Evolutionary conservation across 1,140 invertebrate genomes (phyloP).

Genomic region (Caerostris darwini): DNA sequence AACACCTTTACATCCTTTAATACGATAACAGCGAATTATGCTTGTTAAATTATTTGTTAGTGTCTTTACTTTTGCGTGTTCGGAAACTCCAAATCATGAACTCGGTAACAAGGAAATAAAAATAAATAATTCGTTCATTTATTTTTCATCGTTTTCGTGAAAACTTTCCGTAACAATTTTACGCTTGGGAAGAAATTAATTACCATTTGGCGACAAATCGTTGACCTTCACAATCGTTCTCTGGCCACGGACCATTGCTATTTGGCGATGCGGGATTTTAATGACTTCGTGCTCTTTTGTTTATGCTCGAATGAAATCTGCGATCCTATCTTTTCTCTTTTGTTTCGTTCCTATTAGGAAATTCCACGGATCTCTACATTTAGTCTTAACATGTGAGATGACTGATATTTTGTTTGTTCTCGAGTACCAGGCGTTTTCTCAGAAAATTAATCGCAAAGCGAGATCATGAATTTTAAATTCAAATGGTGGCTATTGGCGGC

Average conservation of each 20-base stretch:
- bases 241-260: conserved; percentile 51
- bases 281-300: conserved; percentile 55
- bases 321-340: conserved; percentile 25
- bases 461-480: too few species aligned
- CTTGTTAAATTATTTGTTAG: neutral
- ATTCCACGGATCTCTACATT: neutral
- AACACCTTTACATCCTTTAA: too few species aligned
- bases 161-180: neutral
- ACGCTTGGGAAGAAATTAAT: conserved; percentile 48
- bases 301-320: conserved; percentile 29
- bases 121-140: neutral
- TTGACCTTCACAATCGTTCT: conserved; percentile 56
- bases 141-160: neutral
- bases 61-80: neutral
- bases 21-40: neutral
- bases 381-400: too few species aligned
- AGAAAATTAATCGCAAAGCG: too few species aligned
- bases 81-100: neutral
- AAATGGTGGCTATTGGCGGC: too few species aligned
- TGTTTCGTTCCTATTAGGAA: conserved; percentile 28
- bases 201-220: conserved; percentile 67
- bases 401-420: too few species aligned
- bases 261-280: conserved; percentile 71
- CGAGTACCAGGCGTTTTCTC: too few species aligned
- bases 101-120: neutral